A percentile compares a stretch with the other conserved stretches of the same genome.
phyloP scores from a whole-genome alignment of 2,113 vertebrate species.

The Geococcyx californianus region DNA sequence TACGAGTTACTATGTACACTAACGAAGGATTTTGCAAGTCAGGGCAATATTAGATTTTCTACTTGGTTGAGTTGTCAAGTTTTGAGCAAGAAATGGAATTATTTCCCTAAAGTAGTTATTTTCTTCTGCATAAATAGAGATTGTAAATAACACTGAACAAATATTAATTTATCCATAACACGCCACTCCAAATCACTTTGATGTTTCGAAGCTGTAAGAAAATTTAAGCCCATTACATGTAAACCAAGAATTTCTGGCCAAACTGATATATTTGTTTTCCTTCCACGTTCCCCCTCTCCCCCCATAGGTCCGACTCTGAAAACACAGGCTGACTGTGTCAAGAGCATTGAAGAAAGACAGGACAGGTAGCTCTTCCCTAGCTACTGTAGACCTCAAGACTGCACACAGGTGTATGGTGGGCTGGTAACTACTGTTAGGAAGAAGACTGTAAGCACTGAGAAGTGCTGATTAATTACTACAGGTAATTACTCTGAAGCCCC shows the following conservation, averaged over 20 bases:
- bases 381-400: background rate
- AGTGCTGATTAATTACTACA: background rate
- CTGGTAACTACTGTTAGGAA: background rate
- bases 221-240: background rate
- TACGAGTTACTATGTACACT: background rate
- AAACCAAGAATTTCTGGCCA: background rate
- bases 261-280: rapidly evolving
- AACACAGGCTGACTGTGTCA: background rate
- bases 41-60: background rate
- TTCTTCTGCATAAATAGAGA: background rate
- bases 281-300: too few relatives aligned
- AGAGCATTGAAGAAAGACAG: rapidly evolving
- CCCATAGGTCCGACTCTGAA: background rate
- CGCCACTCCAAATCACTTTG: background rate
- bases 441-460: background rate
- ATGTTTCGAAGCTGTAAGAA: background rate
- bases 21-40: background rate
- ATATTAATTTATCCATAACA: background rate
- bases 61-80: background rate
- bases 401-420: background rate
- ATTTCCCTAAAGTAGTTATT: background rate
- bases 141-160: background rate
- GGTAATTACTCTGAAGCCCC: background rate
- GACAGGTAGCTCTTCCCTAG: background rate
- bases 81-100: background rate